Percentiles rank a stretch among this genome's conserved stretches.
phyloP scores from a whole-genome alignment of 2,888 invertebrate genomes.

The Pseudoips prasinana region DNA sequence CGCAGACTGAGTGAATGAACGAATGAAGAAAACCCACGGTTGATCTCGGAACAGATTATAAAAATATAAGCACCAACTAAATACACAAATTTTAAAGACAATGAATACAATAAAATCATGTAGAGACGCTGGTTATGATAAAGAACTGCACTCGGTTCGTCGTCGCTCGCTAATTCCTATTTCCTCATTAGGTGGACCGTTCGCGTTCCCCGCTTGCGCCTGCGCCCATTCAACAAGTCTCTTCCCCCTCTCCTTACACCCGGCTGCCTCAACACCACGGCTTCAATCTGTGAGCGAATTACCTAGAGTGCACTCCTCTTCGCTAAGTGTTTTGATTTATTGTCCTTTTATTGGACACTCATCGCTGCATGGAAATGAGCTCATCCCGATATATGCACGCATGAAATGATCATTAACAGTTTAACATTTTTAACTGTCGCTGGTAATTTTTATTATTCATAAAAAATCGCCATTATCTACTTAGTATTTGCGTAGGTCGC shows the following conservation, averaged over 20 bases:
- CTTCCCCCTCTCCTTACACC: slow-evolving; percentile 33
- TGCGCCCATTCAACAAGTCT: slow-evolving; percentile 61
- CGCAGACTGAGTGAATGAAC: too few species aligned
- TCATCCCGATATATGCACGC: slow-evolving; percentile 2
- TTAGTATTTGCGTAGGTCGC: too few species aligned
- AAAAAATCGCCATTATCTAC: too few species aligned
- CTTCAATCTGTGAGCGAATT: slow-evolving; percentile 55
- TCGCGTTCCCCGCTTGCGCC: slow-evolving; percentile 54
- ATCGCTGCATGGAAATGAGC: slow-evolving; percentile 29
- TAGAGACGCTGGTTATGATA: slow-evolving; percentile 45
- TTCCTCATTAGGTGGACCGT: slow-evolving; percentile 73
- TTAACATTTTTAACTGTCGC: too few species aligned
- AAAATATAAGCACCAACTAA: too few species aligned
- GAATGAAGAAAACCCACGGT: too few species aligned
- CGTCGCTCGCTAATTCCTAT: slow-evolving; percentile 77
- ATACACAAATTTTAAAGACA: slow-evolving; percentile 8
- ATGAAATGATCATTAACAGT: too few species aligned
- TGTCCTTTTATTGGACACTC: slow-evolving; percentile 70
- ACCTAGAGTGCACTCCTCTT: slow-evolving; percentile 63
- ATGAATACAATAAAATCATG: slow-evolving; percentile 28
- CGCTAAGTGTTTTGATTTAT: slow-evolving; percentile 75
- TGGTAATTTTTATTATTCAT: too few species aligned
- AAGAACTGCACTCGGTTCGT: slow-evolving; percentile 67
- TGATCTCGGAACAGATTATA: too few species aligned
- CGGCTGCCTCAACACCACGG: slow-evolving; percentile 40